Conservation (phyloP, 1,140 invertebrate species). For the Papilio machaon region DNA sequence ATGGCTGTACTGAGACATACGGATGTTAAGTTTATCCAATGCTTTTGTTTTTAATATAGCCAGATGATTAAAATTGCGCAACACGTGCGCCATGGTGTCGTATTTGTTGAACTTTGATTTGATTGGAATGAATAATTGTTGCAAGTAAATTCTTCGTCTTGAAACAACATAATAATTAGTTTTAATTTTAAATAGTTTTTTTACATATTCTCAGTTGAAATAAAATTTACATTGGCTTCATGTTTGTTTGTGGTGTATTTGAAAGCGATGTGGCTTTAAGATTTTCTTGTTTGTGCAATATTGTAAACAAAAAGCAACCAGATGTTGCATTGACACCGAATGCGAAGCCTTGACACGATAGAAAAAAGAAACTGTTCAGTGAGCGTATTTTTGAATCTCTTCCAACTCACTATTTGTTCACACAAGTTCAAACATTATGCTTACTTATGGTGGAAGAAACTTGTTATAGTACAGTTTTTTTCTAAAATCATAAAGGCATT, state of each 20-base stretch:
- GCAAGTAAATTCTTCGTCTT: background rate
- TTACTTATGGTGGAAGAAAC: too few species aligned
- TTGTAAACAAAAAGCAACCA: constrained; percentile 7
- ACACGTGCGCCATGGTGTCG: background rate
- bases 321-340: background rate
- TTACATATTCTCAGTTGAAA: background rate
- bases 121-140: background rate
- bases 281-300: constrained; percentile 8
- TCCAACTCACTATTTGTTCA: too few species aligned
- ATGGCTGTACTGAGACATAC: constrained; percentile 50
- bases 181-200: background rate
- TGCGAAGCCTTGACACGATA: background rate
- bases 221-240: background rate
- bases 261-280: background rate
- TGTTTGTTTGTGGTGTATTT: background rate
- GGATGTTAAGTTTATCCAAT: constrained; percentile 34
- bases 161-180: too few species aligned
- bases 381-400: background rate
- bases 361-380: background rate
- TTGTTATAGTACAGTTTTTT: too few species aligned
- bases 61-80: background rate
- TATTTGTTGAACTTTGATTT: background rate
- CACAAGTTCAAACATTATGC: too few species aligned
- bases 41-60: background rate
- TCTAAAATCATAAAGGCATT: too few species aligned